phyloP scores from a whole-genome alignment of 2,888 invertebrate species.

The Hypselothyrea guttata region DNA sequence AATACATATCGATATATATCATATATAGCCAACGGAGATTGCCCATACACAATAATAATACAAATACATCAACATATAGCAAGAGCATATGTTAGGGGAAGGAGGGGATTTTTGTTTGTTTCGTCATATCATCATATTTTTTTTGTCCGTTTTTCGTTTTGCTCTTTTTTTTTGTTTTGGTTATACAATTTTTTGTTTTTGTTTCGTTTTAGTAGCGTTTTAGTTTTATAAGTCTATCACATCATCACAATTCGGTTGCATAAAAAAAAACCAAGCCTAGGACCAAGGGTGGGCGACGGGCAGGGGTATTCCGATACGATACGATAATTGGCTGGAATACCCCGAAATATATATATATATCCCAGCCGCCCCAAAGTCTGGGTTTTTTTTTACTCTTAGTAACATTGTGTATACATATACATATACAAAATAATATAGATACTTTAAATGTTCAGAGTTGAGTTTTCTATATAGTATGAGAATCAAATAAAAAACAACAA shows the following conservation, averaged over 20 bases:
- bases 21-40: slow-evolving; percentile 53
- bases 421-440: slow-evolving; percentile 62
- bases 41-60: slow-evolving; percentile 17
- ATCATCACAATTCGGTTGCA: slow-evolving; percentile 81
- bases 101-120: slow-evolving; percentile 5
- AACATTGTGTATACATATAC: slow-evolving; percentile 72
- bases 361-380: slow-evolving; percentile 25
- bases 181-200: slow-evolving; percentile 67
- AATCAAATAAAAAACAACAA: slow-evolving; percentile 11
- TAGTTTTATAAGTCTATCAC: slow-evolving; percentile 80
- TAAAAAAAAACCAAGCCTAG: slow-evolving; percentile 55
- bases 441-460: slow-evolving; percentile 41
- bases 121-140: slow-evolving; percentile 36
- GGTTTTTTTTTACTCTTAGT: slow-evolving; percentile 48
- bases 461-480: slow-evolving; percentile 15
- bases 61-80: slow-evolving; percentile 20
- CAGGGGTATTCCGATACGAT: too few species aligned
- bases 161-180: slow-evolving; percentile 50
- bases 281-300: background rate
- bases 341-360: slow-evolving; percentile 1
- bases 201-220: too few species aligned
- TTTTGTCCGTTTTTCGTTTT: slow-evolving; percentile 25
- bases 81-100: too few species aligned
- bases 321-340: too few species aligned
- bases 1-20: slow-evolving; percentile 66